Percentiles rank a stretch among this genome's conserved stretches.
Evolutionary conservation across 2,888 invertebrate genomes (phyloP).

Genomic region (Hylaea fasciaria): DNA sequence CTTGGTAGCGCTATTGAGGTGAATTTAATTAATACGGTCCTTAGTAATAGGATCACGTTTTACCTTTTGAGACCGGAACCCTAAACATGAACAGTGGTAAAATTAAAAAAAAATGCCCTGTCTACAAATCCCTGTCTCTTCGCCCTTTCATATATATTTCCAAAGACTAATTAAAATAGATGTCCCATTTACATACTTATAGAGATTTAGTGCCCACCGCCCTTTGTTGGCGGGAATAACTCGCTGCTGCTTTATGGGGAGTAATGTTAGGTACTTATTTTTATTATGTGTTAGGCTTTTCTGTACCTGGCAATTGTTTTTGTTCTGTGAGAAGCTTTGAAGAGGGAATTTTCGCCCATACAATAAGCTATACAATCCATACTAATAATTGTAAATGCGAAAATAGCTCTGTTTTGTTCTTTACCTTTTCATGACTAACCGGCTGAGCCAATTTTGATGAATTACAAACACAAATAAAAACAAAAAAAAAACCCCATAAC

Average conservation of each 20-base stretch:
- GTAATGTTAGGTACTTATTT: slow-evolving; percentile 21
- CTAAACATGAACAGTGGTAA: neutral
- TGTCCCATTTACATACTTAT: slow-evolving; percentile 76
- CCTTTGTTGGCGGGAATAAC: slow-evolving; percentile 30
- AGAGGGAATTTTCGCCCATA: too few relatives aligned
- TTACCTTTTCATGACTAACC: too few relatives aligned
- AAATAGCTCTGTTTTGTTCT: too few relatives aligned
- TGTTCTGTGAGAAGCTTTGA: neutral
- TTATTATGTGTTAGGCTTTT: slow-evolving; percentile 4
- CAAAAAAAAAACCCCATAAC: too few relatives aligned
- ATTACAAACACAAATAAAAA: too few relatives aligned
- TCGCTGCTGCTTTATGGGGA: slow-evolving; percentile 18
- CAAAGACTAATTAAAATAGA: slow-evolving; percentile 80
- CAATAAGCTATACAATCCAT: too few relatives aligned
- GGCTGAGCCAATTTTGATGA: too few relatives aligned
- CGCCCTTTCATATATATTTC: slow-evolving; percentile 42
- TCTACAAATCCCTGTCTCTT: slow-evolving; percentile 11
- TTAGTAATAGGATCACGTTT: too few relatives aligned
- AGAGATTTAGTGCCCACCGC: slow-evolving; percentile 63
- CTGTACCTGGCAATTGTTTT: neutral
- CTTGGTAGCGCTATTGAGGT: too few relatives aligned
- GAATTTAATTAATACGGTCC: too few relatives aligned
- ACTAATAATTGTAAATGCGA: too few relatives aligned
- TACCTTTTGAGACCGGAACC: too few relatives aligned
- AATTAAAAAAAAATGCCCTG: neutral